Evolutionary conservation across 2,113 vertebrate genomes (phyloP).

Genomic region (Percopsis transmontana): DNA sequence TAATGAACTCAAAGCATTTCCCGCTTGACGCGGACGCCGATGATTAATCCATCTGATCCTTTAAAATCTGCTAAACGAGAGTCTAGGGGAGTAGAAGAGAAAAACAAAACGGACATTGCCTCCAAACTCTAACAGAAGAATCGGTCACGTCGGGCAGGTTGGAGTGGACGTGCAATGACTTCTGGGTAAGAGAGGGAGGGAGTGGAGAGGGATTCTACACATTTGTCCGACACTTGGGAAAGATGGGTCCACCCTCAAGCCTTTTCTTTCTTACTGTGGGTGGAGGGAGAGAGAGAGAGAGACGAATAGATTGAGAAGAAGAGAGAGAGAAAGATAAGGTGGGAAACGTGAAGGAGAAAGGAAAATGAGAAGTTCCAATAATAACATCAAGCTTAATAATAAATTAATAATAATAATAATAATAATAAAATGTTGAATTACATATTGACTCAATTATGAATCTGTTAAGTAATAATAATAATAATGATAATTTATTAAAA

Average conservation of each 20-base stretch:
- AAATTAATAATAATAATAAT: neutral
- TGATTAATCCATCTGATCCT: conserved; percentile 25
- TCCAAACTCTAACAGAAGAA: conserved; percentile 15
- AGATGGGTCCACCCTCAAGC: conserved; percentile 93
- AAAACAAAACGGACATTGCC: conserved; percentile 14
- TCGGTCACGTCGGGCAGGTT: conserved; percentile 5
- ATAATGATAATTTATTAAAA: neutral
- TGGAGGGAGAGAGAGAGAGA: conserved; percentile 16
- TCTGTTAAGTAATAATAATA: neutral
- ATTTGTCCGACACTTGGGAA: conserved; percentile 94
- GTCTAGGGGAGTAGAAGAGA: conserved; percentile 17
- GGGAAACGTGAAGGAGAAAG: neutral
- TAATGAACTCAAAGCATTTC: conserved; percentile 32
- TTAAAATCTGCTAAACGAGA: conserved; percentile 25
- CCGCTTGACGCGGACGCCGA: neutral
- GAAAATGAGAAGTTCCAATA: neutral
- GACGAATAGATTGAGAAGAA: neutral
- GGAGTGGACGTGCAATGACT: neutral
- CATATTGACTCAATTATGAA: neutral
- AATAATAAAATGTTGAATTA: too few relatives aligned
- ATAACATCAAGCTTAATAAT: too few relatives aligned
- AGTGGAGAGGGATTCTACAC: conserved; percentile 76
- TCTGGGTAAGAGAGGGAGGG: conserved; percentile 2
- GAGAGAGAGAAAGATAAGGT: neutral
- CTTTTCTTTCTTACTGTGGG: conserved; percentile 92